phyloP scores from a whole-genome alignment of 2,888 invertebrate genomes.

The Thysanoteuthis rhombus region DNA sequence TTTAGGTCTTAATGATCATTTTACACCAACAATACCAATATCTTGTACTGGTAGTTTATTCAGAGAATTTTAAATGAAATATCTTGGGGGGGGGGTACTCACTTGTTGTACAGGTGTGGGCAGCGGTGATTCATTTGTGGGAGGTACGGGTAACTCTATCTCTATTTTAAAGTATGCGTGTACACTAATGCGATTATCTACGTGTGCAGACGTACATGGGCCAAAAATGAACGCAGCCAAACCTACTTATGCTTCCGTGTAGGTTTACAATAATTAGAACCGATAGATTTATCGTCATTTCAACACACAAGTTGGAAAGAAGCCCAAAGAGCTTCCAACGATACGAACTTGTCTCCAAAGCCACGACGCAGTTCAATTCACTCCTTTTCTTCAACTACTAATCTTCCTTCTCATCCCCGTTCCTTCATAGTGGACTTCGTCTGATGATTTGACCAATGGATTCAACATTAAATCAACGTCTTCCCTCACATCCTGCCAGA shows the following conservation, averaged over 20 bases:
- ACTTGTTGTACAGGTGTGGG: too few species aligned
- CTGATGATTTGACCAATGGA: background rate
- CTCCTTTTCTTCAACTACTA: background rate
- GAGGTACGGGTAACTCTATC: too few species aligned
- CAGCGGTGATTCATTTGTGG: too few species aligned
- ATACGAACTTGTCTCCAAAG: background rate
- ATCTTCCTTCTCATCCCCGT: too few species aligned
- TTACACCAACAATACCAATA: too few species aligned
- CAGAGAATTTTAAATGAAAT: too few species aligned
- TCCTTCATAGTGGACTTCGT: background rate
- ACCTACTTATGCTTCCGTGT: background rate
- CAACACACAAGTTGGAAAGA: background rate
- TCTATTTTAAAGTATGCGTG: too few species aligned
- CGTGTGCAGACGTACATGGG: background rate
- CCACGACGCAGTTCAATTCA: background rate
- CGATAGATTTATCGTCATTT: background rate
- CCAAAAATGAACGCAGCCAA: background rate
- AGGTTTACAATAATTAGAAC: background rate
- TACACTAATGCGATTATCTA: too few species aligned
- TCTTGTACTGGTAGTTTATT: too few species aligned
- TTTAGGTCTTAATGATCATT: too few species aligned
- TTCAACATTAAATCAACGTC: background rate
- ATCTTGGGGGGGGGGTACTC: too few species aligned
- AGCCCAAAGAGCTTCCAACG: background rate
- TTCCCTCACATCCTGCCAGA: background rate